phyloP scores from a whole-genome alignment of 2,113 vertebrate species.

The Silurus glanis region DNA sequence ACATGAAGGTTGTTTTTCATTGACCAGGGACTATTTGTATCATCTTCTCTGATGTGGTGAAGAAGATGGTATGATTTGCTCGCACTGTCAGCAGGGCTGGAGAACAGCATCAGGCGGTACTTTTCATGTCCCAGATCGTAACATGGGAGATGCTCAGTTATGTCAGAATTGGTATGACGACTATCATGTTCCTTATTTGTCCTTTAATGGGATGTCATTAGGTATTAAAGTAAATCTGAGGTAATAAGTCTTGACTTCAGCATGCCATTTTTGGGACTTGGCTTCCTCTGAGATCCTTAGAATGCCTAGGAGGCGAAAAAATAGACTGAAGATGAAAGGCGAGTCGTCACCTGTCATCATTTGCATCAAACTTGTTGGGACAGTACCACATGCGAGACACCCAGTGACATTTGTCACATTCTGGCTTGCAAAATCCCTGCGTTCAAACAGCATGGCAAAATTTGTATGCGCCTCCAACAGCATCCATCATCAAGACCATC shows the following conservation, averaged over 20 bases:
- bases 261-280: slow-evolving; percentile 60
- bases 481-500: slow-evolving; percentile 63
- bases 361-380: slow-evolving; percentile 65
- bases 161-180: not conserved
- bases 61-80: slow-evolving; percentile 45
- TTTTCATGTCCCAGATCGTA: slow-evolving; percentile 42
- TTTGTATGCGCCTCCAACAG: slow-evolving; percentile 62
- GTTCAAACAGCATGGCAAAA: slow-evolving; percentile 52
- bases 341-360: slow-evolving; percentile 66
- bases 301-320: slow-evolving; percentile 62
- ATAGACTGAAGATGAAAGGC: slow-evolving; percentile 66
- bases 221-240: slow-evolving; percentile 6
- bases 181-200: slow-evolving; percentile 18
- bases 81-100: slow-evolving; percentile 27
- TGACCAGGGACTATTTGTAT: slow-evolving; percentile 26
- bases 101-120: not conserved
- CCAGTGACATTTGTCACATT: slow-evolving; percentile 71
- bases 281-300: slow-evolving; percentile 68
- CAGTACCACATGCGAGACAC: slow-evolving; percentile 65
- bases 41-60: slow-evolving; percentile 58
- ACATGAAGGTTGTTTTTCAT: slow-evolving; percentile 47
- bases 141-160: not conserved
- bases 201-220: slow-evolving; percentile 26
- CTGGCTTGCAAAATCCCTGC: slow-evolving; percentile 53
- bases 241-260: slow-evolving; percentile 48